Percentiles rank a stretch among this genome's conserved stretches.
phyloP scores from a whole-genome alignment of 2,888 invertebrate species.

The Trissolcus japonicus region DNA sequence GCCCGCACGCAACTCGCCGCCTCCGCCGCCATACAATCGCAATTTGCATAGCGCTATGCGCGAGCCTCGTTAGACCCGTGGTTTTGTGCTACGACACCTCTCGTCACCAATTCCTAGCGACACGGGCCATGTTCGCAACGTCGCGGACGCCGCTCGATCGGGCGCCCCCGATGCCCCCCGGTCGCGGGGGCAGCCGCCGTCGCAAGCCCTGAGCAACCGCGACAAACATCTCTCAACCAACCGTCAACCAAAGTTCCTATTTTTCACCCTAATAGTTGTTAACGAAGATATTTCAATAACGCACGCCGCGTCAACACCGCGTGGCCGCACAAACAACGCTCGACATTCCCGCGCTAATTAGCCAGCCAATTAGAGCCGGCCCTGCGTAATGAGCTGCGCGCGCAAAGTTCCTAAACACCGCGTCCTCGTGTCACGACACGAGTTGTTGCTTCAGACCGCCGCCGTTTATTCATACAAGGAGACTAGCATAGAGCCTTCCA shows the following conservation, averaged over 20 bases:
- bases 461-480: background rate
- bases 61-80: background rate
- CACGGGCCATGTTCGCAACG: conserved; percentile 12
- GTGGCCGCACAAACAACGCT: conserved; percentile 61
- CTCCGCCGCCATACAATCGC: conserved; percentile 8
- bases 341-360: conserved; percentile 73
- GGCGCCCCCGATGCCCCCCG: conserved; percentile 37
- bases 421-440: conserved; percentile 32
- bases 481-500: conserved; percentile 3
- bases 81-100: conserved; percentile 6
- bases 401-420: conserved; percentile 74
- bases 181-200: conserved; percentile 24
- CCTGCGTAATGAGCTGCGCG: conserved; percentile 75
- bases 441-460: background rate
- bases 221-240: conserved; percentile 15
- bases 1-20: conserved; percentile 4
- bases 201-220: conserved; percentile 7
- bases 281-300: conserved; percentile 28
- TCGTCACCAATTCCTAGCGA: background rate
- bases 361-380: conserved; percentile 74
- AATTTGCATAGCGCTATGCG: background rate
- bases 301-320: conserved; percentile 63
- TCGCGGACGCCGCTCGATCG: conserved; percentile 10
- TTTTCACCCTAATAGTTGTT: conserved; percentile 68
- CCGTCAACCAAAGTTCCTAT: conserved; percentile 76